Evolutionary conservation across 2,888 invertebrate genomes (phyloP).

Genomic region (Himalopsyche kuldschensis): DNA sequence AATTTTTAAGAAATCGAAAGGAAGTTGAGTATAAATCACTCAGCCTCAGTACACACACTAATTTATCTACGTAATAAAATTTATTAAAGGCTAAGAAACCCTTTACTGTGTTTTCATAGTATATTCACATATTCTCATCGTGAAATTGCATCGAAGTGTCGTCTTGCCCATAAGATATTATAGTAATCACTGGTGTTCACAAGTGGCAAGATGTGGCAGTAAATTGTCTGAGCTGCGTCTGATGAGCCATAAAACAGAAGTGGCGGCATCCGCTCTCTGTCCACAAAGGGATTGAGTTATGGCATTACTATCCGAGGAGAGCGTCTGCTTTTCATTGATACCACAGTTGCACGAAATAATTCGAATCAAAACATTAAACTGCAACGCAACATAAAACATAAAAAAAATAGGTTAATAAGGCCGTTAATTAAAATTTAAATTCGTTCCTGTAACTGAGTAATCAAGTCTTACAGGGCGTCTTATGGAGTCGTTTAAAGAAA

Average conservation of each 20-base stretch:
- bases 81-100: neutral
- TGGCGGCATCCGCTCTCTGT: conserved; percentile 33
- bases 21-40: too few relatives aligned
- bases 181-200: conserved; percentile 2
- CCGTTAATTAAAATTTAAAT: too few relatives aligned
- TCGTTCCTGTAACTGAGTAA: too few relatives aligned
- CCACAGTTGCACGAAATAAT: neutral
- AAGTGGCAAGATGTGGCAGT: conserved; percentile 23
- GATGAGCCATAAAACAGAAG: conserved; percentile 34
- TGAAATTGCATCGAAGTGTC: neutral
- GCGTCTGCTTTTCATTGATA: neutral
- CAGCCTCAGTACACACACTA: too few relatives aligned
- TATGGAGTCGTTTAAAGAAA: too few relatives aligned
- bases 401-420: too few relatives aligned
- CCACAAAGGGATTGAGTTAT: conserved; percentile 35
- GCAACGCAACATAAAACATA: too few relatives aligned
- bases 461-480: too few relatives aligned
- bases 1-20: too few relatives aligned
- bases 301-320: conserved; percentile 3
- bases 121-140: neutral
- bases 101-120: neutral
- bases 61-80: too few relatives aligned
- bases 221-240: conserved; percentile 26
- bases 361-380: neutral
- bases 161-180: neutral